Conservation (phyloP, 53 echinoderm and acorn worm genomes). For the Arbacia lixula region DNA sequence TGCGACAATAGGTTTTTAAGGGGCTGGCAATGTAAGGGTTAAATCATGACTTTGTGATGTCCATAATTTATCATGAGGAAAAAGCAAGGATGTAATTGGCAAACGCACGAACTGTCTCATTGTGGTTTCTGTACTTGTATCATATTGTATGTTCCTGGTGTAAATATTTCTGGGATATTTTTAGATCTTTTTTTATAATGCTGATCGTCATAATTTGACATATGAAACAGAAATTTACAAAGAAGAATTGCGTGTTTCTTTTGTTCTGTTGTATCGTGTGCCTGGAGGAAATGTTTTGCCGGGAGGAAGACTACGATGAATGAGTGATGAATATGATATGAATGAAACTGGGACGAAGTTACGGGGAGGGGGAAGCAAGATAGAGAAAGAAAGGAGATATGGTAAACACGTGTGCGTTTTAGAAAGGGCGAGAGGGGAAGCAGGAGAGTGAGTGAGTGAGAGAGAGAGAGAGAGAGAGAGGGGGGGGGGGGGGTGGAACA, state of each 20-base stretch:
- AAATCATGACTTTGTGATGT: no score
- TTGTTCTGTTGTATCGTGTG: neutral
- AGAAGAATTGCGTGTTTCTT: neutral
- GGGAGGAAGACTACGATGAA: neutral
- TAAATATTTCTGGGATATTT: no score
- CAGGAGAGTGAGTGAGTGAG: neutral
- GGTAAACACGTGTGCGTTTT: neutral
- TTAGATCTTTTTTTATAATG: no score
- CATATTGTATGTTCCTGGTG: no score
- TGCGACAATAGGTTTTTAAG: no score
- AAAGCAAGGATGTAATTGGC: no score
- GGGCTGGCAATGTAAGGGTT: no score
- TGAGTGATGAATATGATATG: neutral
- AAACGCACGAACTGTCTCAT: no score
- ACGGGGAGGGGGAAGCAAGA: neutral
- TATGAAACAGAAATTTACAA: neutral
- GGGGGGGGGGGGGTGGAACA: neutral
- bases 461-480: neutral
- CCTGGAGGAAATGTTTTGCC: constrained; percentile 9
- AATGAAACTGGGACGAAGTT: neutral
- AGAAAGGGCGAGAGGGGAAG: neutral
- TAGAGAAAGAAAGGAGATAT: neutral
- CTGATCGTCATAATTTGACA: neutral
- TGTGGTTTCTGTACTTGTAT: no score
- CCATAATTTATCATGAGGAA: no score